Conservation (phyloP, 1,140 invertebrate species). For the Kradibia gibbosae region DNA sequence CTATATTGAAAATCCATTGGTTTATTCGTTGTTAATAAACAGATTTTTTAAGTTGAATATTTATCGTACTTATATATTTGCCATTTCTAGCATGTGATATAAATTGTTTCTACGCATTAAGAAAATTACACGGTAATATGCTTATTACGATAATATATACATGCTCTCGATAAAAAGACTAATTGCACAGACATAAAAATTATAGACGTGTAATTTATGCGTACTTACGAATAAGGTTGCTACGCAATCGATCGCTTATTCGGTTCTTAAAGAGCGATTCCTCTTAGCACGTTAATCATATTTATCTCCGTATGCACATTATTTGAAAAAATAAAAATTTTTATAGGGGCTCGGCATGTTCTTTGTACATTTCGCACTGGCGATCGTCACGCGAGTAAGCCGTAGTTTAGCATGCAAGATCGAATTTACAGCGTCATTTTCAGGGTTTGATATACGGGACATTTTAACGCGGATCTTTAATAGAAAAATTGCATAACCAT, state of each 20-base stretch:
- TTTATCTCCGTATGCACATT: not conserved
- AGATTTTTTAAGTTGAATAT: not conserved
- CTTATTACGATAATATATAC: not conserved
- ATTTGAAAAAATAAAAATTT: not conserved
- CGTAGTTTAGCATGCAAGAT: not conserved
- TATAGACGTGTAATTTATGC: not conserved
- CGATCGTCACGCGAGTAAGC: conserved; percentile 13
- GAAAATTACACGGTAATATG: not conserved
- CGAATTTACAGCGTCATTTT: conserved; percentile 32
- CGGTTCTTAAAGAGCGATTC: not conserved
- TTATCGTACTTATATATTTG: not conserved
- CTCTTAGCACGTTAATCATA: not conserved
- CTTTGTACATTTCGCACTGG: not conserved
- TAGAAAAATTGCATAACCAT: conserved; percentile 17
- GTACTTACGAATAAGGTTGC: not conserved
- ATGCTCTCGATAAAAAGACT: not conserved
- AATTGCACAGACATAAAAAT: not conserved
- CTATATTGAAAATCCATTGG: too few relatives aligned
- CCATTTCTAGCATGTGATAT: not conserved
- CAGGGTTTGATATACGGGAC: not conserved
- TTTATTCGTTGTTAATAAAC: too few relatives aligned
- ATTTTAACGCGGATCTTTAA: conserved; percentile 36
- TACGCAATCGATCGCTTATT: conserved; percentile 23
- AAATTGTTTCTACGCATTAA: not conserved
- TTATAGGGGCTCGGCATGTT: not conserved